Evolutionary conservation across 2,888 invertebrate genomes (phyloP), one percentile per base, ranked within the genome.

Genomic region (Anthophora plumipes): DNA sequence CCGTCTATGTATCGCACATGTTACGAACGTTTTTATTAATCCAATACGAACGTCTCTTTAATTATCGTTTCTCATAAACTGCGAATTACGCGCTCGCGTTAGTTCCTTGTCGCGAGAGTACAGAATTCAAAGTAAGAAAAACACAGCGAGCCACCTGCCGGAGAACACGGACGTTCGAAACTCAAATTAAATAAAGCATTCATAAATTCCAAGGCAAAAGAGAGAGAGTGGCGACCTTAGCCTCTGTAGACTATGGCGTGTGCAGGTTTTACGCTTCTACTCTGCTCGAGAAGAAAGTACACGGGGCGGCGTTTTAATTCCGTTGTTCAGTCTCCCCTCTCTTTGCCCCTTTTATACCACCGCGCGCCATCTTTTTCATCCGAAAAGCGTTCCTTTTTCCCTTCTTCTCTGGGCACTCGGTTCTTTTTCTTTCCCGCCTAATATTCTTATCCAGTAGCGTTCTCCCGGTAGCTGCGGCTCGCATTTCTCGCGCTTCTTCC

Each of bases 101-200:
- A 50, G 73, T 77, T 55, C 7, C 48, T 8, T 31, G 72, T 73
- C 60, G 61, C 48, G 60, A 52, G 20, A 72, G 25, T 63, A 67
- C 31, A 55, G 55, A 64, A 54, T 46, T n/a, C n/a, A 60, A n/a
- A 1, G 20, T 14, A 46, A 14, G 50, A 63, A 72, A 78, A 54
- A 57, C 52, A 70, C 52, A 41, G 52, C 46, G 52, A 7, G 3
- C 57, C 41, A 50, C 63, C 11, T 63, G 14, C 22, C 9, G 52
- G 43, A 55, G 63, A 68, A 74, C 67, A 50, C 7, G 7, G 60
- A 67, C n/a, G 55, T 63, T 83, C 85, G 79, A 88, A 82, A 84
- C 81, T 80, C 67, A 87, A 91, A 89, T 91, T 89, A 89, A 91
- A 89, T 89, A 87, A 89, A 87, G 85, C 85, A 87, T 91, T 91